These are phyloP conservation scores for Xylota segnis DNA, from an alignment of 2,888 invertebrate species.

Conservation along the genomic window DNA sequence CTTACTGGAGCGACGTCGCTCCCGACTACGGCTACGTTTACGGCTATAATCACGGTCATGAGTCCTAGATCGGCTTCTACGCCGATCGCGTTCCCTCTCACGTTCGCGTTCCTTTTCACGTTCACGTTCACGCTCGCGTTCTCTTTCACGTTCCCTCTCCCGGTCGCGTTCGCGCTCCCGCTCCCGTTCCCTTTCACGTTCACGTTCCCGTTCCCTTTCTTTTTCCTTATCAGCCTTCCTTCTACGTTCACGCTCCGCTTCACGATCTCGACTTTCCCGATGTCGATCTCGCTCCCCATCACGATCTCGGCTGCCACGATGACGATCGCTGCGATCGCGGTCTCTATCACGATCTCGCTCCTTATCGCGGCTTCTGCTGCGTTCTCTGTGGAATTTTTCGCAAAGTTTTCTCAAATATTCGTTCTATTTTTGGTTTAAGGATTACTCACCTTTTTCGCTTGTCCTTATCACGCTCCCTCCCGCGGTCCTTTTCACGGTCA, in stretches of 20 bases:
- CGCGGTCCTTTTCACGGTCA: slow-evolving; percentile 82
- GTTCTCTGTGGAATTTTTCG: slow-evolving; percentile 41
- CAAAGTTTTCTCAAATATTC: neutral
- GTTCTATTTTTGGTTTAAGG: neutral
- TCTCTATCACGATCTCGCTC: slow-evolving; percentile 83
- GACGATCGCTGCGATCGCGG: slow-evolving; percentile 68
- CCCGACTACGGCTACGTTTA: slow-evolving; percentile 78
- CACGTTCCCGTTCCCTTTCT: slow-evolving; percentile 82
- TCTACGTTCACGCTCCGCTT: slow-evolving; percentile 76
- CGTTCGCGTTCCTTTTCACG: slow-evolving; percentile 82
- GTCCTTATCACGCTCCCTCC: slow-evolving; percentile 81
- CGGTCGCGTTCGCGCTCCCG: slow-evolving; percentile 79
- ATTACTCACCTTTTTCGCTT: slow-evolving; percentile 51
- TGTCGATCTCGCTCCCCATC: slow-evolving; percentile 56
- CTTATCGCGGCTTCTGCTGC: slow-evolving; percentile 72
- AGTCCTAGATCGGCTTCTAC: slow-evolving; percentile 80
- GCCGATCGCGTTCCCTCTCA: slow-evolving; percentile 79
- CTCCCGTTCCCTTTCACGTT: slow-evolving; percentile 83
- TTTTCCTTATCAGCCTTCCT: slow-evolving; percentile 40
- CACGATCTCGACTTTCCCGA: slow-evolving; percentile 52
- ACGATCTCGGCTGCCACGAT: slow-evolving; percentile 74
- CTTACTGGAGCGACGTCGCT: slow-evolving; percentile 72
- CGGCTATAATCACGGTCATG: slow-evolving; percentile 78
- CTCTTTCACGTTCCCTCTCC: slow-evolving; percentile 78
- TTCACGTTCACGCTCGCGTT: slow-evolving; percentile 83